Base-by-base conservation (phyloP, 2,888 invertebrate genomes). In the Heteropelma amictum region DNA sequence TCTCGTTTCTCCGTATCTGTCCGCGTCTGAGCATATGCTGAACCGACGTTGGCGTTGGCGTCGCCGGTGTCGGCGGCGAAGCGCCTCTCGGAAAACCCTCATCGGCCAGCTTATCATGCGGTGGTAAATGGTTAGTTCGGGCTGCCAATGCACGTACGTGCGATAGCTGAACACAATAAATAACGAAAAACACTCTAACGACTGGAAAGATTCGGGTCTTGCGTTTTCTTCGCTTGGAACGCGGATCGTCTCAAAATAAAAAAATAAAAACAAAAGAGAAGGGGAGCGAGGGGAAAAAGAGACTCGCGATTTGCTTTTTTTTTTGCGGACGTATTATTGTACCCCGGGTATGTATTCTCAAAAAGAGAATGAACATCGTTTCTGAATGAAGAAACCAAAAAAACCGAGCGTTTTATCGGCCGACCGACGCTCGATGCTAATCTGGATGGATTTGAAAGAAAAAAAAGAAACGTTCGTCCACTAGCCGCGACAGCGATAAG, bases 11-110 rank as follows among this genome's bases (percentile, higher is more conserved):
- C 28, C 89, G 88, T 77, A 89, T 88, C 79, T 88, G 89, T 91
- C 91, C 84, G 78, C 94, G 92, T 84, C 94, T 92, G 85, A 94
- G 90, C 84, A 94, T 91, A 81, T 93, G 93, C 84, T 93, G 93
- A 64, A 93, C 92, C 84, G 92, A 92, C 30, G 91, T 89, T 2
- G 91, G 88, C 65, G 87, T 85, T 70, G 87, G 86, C 49, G 86
- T 85, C 68, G 81, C 84, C 35, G 88, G 87, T 70, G 87, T 86
- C 45, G 88, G 87, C 56, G 89, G 88, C 60, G 89, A 88, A 71
- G 86, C 85, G 80, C 86, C 86, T 76, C 87, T 81, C 51, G 88
- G 85, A 80, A 88, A 86, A 72, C 86, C 85, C 79, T 88, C 87
- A 63, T 88, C 88, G 77, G 80, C 80, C 77, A 85, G 77, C 81